Conservation (phyloP, 35 echinoderm and acorn worm genomes). For the Apostichopus californicus region DNA sequence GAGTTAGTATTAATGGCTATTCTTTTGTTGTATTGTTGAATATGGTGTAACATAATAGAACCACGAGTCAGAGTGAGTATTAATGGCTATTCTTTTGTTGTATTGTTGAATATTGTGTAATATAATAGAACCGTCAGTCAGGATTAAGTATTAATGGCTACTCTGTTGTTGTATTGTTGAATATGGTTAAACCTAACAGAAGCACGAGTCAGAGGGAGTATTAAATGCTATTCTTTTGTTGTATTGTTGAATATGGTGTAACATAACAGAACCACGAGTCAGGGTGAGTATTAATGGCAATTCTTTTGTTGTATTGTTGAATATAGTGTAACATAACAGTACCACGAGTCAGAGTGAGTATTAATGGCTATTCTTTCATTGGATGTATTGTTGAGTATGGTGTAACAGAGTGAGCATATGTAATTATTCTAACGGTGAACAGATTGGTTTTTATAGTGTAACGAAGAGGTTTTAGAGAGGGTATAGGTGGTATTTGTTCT, state of each 20-base stretch:
- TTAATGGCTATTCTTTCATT: background rate
- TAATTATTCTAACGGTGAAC: background rate
- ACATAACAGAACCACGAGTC: slow-evolving; percentile 85
- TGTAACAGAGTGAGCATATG: slow-evolving; percentile 82
- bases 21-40: too few species aligned
- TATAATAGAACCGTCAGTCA: slow-evolving; percentile 87
- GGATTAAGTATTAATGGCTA: slow-evolving; percentile 74
- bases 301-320: too few species aligned
- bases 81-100: too few species aligned
- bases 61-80: too few species aligned
- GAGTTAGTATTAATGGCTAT: too few species aligned
- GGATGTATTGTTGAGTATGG: slow-evolving; percentile 61
- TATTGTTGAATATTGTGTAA: too few species aligned
- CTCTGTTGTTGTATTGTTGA: background rate
- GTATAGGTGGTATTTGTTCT: too few species aligned
- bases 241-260: slow-evolving; percentile 78
- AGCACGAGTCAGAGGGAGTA: slow-evolving; percentile 87
- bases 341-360: slow-evolving; percentile 88
- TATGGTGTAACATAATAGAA: too few species aligned
- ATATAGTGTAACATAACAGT: slow-evolving; percentile 91
- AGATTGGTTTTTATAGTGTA: slow-evolving; percentile 24
- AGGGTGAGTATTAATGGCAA: slow-evolving; percentile 65
- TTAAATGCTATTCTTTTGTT: background rate
- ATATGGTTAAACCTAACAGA: slow-evolving; percentile 92
- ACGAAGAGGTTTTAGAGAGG: too few species aligned